These are phyloP conservation scores for Clarias laeviceps DNA, from an alignment of 2,797 vertebrate species.

Conservation along the genomic window DNA sequence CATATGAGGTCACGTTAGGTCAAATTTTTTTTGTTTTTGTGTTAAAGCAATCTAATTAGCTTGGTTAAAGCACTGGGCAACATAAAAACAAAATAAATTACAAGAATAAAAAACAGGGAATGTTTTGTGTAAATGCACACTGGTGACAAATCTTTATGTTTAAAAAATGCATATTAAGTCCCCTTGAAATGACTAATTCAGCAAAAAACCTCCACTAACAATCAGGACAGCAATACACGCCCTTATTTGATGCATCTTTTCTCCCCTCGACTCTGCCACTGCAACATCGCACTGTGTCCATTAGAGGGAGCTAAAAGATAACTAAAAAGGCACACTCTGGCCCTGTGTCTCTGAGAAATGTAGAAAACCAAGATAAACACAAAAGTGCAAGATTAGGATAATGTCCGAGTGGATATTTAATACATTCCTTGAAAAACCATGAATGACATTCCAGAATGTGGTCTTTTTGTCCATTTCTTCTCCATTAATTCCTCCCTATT, in stretches of 20 bases:
- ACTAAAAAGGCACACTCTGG: background rate
- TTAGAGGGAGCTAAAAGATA: conserved; percentile 29
- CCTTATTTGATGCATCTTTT: background rate
- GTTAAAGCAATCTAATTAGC: no score
- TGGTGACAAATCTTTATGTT: no score
- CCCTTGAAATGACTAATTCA: background rate
- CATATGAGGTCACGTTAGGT: no score
- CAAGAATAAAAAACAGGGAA: no score
- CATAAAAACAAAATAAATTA: no score
- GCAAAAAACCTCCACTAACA: background rate
- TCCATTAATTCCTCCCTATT: background rate
- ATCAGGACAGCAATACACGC: background rate
- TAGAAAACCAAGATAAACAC: background rate
- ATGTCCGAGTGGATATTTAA: background rate
- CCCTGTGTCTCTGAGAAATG: background rate
- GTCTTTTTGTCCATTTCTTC: background rate
- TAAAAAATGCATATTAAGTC: no score
- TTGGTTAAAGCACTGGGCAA: no score
- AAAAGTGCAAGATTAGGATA: background rate
- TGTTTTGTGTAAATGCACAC: no score
- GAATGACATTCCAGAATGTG: background rate
- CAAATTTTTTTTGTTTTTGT: no score
- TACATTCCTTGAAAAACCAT: background rate
- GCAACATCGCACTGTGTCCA: conserved; percentile 35
- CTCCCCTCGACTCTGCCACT: background rate